Evolutionary conservation across 2,113 vertebrate species (phyloP).

Genomic region (Lepisosteus osseus): DNA sequence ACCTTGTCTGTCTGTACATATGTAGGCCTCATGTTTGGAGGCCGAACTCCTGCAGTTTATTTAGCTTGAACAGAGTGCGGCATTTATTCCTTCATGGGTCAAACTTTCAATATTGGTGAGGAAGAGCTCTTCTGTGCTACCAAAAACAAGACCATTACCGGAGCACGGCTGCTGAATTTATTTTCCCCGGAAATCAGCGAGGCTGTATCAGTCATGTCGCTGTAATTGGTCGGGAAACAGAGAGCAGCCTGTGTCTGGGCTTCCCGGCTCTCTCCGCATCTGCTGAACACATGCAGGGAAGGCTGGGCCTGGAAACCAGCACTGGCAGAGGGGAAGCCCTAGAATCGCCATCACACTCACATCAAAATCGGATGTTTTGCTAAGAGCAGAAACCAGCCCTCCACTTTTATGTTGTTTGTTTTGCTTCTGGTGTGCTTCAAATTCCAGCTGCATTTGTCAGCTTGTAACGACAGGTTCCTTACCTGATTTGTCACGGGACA

Average conservation of each 20-base stretch:
- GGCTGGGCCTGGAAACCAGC: neutral
- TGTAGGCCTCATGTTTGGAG: constrained; percentile 7
- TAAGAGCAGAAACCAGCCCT: too few species aligned
- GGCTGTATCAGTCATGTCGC: neutral
- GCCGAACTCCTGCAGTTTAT: neutral
- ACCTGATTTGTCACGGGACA: too few species aligned
- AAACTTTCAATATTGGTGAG: neutral
- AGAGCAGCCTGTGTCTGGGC: neutral
- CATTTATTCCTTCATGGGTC: neutral
- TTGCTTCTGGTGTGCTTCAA: too few species aligned
- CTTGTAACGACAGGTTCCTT: too few species aligned
- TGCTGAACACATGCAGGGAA: constrained; percentile 13
- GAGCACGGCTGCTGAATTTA: neutral
- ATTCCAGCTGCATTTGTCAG: too few species aligned
- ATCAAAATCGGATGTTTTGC: too few species aligned
- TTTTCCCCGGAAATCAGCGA: too few species aligned
- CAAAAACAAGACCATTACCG: neutral
- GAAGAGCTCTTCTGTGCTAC: neutral
- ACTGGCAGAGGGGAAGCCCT: too few species aligned
- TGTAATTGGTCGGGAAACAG: neutral
- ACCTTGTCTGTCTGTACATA: neutral
- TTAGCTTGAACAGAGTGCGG: neutral
- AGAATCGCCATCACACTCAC: too few species aligned
- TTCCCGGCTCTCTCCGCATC: neutral
- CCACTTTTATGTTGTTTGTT: too few species aligned